Percentiles rank a stretch among this genome's conserved stretches.
Evolutionary conservation across 2,113 vertebrate species (phyloP).

Genomic region (Ancistrus triradiatus): DNA sequence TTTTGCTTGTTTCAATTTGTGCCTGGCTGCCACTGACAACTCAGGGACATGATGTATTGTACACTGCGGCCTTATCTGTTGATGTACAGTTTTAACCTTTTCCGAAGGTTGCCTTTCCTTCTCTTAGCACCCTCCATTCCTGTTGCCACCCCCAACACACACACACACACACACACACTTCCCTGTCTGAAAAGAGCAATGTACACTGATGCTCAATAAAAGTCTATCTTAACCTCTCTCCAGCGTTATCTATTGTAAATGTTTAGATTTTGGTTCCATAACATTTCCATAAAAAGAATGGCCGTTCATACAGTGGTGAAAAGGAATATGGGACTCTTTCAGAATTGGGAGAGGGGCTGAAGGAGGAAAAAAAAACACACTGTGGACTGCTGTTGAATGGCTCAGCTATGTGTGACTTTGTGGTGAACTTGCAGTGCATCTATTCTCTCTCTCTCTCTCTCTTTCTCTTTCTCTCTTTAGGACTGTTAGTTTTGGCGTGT

Average conservation of each 20-base stretch:
- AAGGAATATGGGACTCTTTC: constrained; percentile 23
- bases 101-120: constrained; percentile 59
- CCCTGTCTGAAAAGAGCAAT: constrained; percentile 44
- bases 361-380: constrained; percentile 19
- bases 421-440: constrained; percentile 83
- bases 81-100: constrained; percentile 71
- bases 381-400: constrained; percentile 43
- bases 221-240: constrained; percentile 56
- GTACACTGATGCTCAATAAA: constrained; percentile 52
- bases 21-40: constrained; percentile 59
- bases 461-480: constrained; percentile 78
- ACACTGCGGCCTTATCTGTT: constrained; percentile 64
- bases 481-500: constrained; percentile 87
- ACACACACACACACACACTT: no score
- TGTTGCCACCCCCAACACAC: constrained; percentile 26
- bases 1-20: constrained; percentile 70
- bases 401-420: constrained; percentile 75
- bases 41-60: constrained; percentile 63
- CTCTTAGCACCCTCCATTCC: constrained; percentile 10
- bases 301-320: constrained; percentile 36
- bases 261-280: constrained; percentile 76
- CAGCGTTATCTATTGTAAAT: constrained; percentile 73
- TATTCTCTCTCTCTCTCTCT: constrained; percentile 82
- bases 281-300: constrained; percentile 77
- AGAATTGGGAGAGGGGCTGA: constrained; percentile 44